These are phyloP conservation scores for Aspidoscelis tigris DNA, from an alignment of 2,113 vertebrate genomes.

Conservation along the genomic window DNA sequence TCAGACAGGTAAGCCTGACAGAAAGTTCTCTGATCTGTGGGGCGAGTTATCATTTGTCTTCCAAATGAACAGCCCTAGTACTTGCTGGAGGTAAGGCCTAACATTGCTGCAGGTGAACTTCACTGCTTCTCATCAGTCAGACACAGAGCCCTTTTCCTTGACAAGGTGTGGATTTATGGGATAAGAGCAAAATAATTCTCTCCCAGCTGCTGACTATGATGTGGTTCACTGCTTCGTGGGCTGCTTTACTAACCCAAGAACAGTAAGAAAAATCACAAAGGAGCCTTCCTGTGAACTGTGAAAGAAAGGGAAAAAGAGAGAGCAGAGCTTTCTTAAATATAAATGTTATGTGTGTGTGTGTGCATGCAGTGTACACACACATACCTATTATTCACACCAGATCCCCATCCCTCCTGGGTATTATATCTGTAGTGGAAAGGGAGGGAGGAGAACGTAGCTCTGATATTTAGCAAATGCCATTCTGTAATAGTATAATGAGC, in stretches of 20 bases:
- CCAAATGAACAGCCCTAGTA: constrained; percentile 1
- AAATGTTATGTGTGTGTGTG: no score
- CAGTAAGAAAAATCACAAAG: neutral
- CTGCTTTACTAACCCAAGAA: neutral
- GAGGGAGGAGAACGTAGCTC: neutral
- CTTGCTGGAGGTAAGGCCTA: constrained; percentile 27
- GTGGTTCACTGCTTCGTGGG: constrained; percentile 4
- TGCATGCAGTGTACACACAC: neutral
- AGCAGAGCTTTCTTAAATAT: neutral
- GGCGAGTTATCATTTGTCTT: constrained; percentile 13
- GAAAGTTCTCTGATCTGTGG: constrained; percentile 14
- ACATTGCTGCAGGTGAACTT: constrained; percentile 31
- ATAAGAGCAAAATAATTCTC: constrained; percentile 34
- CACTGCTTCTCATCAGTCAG: neutral
- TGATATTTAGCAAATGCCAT: neutral
- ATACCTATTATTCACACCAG: neutral
- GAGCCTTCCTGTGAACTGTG: neutral
- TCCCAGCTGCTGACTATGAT: neutral
- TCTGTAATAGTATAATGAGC: neutral
- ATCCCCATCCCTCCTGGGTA: neutral
- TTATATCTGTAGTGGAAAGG: neutral
- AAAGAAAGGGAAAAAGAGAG: no score
- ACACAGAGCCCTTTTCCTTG: neutral
- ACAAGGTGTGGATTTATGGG: constrained; percentile 37
- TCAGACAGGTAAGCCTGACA: neutral